Conservation (phyloP, 2,797 vertebrate genomes). For the Girardinus metallicus region DNA sequence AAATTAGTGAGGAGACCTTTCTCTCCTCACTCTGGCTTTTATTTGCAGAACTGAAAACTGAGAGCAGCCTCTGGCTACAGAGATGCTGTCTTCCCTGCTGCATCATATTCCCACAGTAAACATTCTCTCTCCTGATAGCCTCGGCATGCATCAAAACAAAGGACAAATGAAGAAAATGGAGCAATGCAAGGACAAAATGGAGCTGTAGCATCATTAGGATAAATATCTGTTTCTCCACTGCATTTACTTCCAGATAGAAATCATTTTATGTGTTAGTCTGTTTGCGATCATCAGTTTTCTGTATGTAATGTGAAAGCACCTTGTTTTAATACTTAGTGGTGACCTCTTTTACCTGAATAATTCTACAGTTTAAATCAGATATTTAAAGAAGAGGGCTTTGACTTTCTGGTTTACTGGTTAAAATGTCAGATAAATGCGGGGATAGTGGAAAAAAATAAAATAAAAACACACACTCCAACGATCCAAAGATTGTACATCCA, state of each 20-base stretch:
- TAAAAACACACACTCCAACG: neutral
- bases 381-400: neutral
- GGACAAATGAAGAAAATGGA: neutral
- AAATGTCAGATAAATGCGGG: neutral
- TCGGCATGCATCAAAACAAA: slow-evolving; percentile 10
- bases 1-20: slow-evolving; percentile 30
- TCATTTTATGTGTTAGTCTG: neutral
- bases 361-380: neutral
- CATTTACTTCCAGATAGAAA: neutral
- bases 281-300: neutral
- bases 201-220: neutral
- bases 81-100: slow-evolving; percentile 13
- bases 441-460: neutral
- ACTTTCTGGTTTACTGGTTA: neutral
- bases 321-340: neutral
- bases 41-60: slow-evolving; percentile 19
- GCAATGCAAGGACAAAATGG: slow-evolving; percentile 15
- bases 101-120: slow-evolving; percentile 24
- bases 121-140: neutral
- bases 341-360: neutral
- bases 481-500: neutral
- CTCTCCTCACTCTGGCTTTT: slow-evolving; percentile 19
- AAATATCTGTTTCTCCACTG: neutral
- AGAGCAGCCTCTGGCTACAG: slow-evolving; percentile 28
- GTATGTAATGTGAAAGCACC: neutral